These are phyloP conservation scores for Zeus faber DNA, from an alignment of 2,113 vertebrate species.

Conservation along the genomic window DNA sequence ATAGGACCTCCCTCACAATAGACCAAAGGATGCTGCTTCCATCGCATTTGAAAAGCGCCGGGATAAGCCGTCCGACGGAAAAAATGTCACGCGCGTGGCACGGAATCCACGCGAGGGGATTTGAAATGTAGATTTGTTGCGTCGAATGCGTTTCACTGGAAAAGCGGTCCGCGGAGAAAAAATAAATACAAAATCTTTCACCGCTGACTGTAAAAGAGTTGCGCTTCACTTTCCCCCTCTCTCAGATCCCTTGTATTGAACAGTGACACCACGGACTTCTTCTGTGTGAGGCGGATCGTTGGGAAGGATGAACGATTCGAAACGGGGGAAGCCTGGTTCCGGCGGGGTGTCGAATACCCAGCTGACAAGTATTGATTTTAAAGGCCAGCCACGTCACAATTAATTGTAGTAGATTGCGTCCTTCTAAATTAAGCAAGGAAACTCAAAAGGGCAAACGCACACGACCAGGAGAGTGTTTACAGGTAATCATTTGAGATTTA, in stretches of 20 bases:
- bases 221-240: too few relatives aligned
- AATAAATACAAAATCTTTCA: too few relatives aligned
- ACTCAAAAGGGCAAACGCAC: not conserved
- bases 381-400: not conserved
- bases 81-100: slow-evolving; percentile 16
- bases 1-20: slow-evolving; percentile 12
- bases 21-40: slow-evolving; percentile 29
- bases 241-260: too few relatives aligned
- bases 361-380: not conserved
- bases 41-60: slow-evolving; percentile 26
- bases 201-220: too few relatives aligned
- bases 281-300: too few relatives aligned
- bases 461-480: not conserved
- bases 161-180: too few relatives aligned
- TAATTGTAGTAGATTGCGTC: not conserved
- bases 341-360: not conserved
- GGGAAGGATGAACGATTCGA: too few relatives aligned
- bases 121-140: slow-evolving; percentile 10
- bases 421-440: not conserved
- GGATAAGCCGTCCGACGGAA: too few relatives aligned
- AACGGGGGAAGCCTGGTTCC: too few relatives aligned
- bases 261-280: too few relatives aligned
- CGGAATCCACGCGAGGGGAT: not conserved
- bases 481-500: not conserved
- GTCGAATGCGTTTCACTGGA: not conserved